Percentiles rank a stretch among this genome's conserved stretches.
These are phyloP conservation scores for Hylyphantes graminicola DNA, from an alignment of 1,140 invertebrate genomes.

Conservation along the genomic window DNA sequence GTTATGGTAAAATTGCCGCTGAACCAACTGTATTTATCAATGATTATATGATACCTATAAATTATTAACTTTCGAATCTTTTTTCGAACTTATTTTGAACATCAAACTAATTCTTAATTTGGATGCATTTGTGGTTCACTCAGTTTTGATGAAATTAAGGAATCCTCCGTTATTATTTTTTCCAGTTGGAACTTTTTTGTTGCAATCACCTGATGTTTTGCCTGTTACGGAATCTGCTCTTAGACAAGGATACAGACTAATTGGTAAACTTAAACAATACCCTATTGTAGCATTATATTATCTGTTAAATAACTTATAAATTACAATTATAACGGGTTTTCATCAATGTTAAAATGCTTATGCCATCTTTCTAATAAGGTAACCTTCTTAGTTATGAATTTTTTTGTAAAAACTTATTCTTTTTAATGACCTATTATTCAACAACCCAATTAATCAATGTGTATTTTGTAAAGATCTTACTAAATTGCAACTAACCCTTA, in stretches of 20 bases:
- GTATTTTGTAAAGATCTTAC: background rate
- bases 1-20: no score
- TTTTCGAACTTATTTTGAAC: background rate
- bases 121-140: background rate
- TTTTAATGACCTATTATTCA: no score
- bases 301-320: background rate
- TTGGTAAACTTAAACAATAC: slow-evolving; percentile 4
- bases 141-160: background rate
- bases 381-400: no score
- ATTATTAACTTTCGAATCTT: background rate
- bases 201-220: slow-evolving; percentile 48
- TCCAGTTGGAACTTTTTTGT: slow-evolving; percentile 47
- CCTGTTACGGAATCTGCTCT: slow-evolving; percentile 47
- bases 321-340: background rate
- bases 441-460: no score
- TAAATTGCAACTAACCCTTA: background rate
- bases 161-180: background rate
- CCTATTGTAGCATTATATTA: background rate
- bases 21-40: background rate
- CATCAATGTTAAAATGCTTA: background rate
- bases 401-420: no score
- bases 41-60: background rate
- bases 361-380: no score
- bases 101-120: background rate
- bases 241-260: slow-evolving; percentile 43